Evolutionary conservation across 1,140 invertebrate genomes (phyloP), one percentile per base, ranked within the genome.

Genomic region (Whitmania pigra): DNA sequence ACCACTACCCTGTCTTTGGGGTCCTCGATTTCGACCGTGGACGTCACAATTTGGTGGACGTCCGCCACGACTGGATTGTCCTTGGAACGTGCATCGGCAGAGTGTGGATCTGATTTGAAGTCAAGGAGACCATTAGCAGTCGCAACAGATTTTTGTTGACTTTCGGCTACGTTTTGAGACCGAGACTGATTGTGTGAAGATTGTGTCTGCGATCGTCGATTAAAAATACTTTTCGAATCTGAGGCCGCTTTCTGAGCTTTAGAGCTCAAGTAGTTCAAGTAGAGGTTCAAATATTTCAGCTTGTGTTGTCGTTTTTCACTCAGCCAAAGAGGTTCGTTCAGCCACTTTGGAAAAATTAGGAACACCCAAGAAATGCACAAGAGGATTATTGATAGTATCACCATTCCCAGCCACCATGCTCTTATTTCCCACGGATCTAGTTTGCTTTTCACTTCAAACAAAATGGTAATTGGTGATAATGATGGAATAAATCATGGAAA

Each of bases 331-430:
- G 69, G 69, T 49, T 70, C 53, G 15, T 36, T 53, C 29, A 70
- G 40, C 43, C 53, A 70, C 25, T 70, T 70, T 13, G 69, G 69
- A 29, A 70, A 70, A 49, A 70, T 53, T 25, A 70, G 43, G n/a
- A 70, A 70, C 0, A 54, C 17, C 18, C 18, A 54, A 4, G 69
- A 70, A 18, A 36, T 53, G 69, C 43, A 22, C 49, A 53, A 54
- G 69, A 70, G n/a, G 18, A 25, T 25, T 22, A 70, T 11, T 36
- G 36, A 70, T 25, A 70, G 27, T 22, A 70, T 27, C 36, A 70
- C 69, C 31, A 70, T 25, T n/a, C 69, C 69, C 18, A 70, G 49
- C 69, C 69, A 70, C 69, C 69, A 70, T 2, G 69, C 69, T 49
- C 49, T 70, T 49, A 31, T 53, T 49, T 36, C 49, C 43, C 53